Conservation (phyloP, 2,888 invertebrate genomes). For the Digitonthophagus gazella region DNA sequence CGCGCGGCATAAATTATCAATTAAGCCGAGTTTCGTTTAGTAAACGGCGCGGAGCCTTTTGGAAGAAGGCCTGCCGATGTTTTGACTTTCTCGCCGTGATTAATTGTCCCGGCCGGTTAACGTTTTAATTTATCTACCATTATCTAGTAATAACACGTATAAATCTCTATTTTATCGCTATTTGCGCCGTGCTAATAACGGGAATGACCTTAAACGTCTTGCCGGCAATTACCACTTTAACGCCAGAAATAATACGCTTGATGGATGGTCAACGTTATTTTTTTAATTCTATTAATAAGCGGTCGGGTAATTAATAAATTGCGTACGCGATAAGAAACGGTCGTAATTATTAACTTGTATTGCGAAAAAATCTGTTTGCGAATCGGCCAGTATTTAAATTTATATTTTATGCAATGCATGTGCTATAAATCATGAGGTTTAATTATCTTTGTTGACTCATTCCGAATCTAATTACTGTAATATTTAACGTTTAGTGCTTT, state of each 20-base stretch:
- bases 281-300: not conserved
- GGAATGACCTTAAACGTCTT: conserved; percentile 13
- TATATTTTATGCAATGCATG: not conserved
- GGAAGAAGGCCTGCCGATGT: no score
- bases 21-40: no score
- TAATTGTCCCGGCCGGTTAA: conserved; percentile 10
- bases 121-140: conserved; percentile 13
- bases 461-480: no score
- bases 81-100: conserved; percentile 7
- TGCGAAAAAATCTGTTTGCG: not conserved
- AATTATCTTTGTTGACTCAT: no score
- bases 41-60: no score
- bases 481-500: no score
- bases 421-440: not conserved
- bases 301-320: not conserved
- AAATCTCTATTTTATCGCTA: conserved; percentile 14
- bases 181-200: conserved; percentile 11
- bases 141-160: conserved; percentile 16
- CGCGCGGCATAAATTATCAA: conserved; percentile 20
- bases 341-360: not conserved
- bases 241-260: not conserved
- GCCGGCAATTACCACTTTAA: conserved; percentile 1
- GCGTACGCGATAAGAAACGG: not conserved
- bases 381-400: not conserved
- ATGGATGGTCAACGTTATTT: not conserved